Evolutionary conservation across 2,888 invertebrate species (phyloP).

Genomic region (Dasypolia templi): DNA sequence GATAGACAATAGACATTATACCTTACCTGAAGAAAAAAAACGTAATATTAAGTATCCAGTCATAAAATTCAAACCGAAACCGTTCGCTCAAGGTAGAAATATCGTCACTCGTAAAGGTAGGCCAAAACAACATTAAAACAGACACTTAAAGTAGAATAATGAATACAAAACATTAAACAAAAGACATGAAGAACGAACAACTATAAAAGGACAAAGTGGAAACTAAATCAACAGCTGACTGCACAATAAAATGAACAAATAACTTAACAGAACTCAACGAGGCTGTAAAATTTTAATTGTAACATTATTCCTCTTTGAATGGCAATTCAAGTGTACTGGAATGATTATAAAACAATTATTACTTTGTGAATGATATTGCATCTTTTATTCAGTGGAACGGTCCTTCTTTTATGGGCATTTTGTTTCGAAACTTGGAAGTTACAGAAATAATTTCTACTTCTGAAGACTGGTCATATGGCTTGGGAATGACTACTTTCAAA

Average conservation of each 20-base stretch:
- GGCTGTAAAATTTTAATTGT: conserved; percentile 27
- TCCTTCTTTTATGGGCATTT: conserved; percentile 7
- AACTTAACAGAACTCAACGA: conserved; percentile 6
- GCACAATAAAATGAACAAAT: conserved; percentile 22
- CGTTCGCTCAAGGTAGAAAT: background rate
- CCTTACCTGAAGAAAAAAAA: too few relatives aligned
- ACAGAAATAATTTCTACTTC: conserved; percentile 6
- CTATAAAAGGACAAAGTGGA: conserved; percentile 12
- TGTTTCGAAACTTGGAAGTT: conserved; percentile 6
- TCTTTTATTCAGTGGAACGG: conserved; percentile 6
- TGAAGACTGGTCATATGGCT: background rate
- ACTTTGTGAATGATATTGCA: conserved; percentile 7
- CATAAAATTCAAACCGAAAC: too few relatives aligned
- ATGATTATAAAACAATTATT: conserved; percentile 14
- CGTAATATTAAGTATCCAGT: too few relatives aligned
- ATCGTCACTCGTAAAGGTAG: background rate
- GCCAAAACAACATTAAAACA: conserved; percentile 4
- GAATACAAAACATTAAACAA: background rate
- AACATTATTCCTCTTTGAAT: conserved; percentile 25
- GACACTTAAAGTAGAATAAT: background rate
- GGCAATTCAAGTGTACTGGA: conserved; percentile 29
- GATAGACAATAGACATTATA: too few relatives aligned
- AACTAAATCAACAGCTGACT: conserved; percentile 33
- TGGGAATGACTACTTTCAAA: background rate
- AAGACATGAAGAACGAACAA: background rate